phyloP scores from a whole-genome alignment of 2,888 invertebrate species.

The Osmoderma eremita region DNA sequence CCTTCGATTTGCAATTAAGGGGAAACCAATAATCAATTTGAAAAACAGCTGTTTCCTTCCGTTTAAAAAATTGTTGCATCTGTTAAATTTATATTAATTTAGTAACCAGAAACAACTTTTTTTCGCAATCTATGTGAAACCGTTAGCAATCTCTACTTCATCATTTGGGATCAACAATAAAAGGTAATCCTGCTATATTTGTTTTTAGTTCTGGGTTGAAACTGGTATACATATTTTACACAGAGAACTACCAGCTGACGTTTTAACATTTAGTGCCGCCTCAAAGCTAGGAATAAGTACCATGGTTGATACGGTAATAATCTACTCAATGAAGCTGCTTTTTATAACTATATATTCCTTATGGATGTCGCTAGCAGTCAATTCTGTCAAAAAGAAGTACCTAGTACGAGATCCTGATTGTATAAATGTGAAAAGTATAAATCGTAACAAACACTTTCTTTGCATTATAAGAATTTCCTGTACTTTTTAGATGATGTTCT shows the following conservation, averaged over 20 bases:
- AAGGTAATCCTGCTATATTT: no score
- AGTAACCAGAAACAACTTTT: no score
- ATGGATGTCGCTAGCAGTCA: slow-evolving; percentile 32
- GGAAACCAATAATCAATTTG: no score
- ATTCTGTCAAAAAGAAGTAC: slow-evolving; percentile 13
- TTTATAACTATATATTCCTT: slow-evolving; percentile 31
- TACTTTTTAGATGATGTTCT: slow-evolving; percentile 24
- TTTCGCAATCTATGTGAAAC: no score
- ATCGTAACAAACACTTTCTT: no score
- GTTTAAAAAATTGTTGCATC: no score
- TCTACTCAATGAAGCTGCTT: slow-evolving; percentile 34
- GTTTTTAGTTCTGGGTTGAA: slow-evolving; percentile 36
- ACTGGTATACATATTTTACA: slow-evolving; percentile 34
- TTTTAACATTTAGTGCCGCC: slow-evolving; percentile 37
- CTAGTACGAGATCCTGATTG: slow-evolving; percentile 14
- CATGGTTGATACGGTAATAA: slow-evolving; percentile 33
- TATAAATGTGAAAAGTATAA: slow-evolving; percentile 3
- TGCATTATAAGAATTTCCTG: not conserved
- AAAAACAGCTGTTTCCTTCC: no score
- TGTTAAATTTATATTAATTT: no score
- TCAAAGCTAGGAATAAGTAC: slow-evolving; percentile 35
- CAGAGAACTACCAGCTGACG: slow-evolving; percentile 40
- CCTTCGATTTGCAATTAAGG: no score
- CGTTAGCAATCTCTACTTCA: no score
- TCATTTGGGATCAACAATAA: no score